Base-by-base conservation (phyloP, 2,888 invertebrate species). In the Melinaea menophilus region DNA sequence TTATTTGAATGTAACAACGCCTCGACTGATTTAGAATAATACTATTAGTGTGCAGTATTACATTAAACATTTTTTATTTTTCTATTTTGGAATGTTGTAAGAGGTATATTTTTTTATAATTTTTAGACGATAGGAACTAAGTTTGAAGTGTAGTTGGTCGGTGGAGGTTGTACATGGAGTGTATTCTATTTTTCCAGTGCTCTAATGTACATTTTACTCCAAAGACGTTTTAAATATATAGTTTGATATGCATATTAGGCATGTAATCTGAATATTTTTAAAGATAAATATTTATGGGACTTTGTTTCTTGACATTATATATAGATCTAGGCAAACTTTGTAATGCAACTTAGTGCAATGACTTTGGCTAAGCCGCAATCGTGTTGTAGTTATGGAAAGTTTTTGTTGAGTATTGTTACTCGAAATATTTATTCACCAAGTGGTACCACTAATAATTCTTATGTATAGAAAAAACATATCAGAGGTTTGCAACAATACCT, bases 1-100 rank as follows among this genome's bases (percentile, higher is more conserved):
- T 82, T 74, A 77, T 78, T 80, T 78, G 74, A 79, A 79, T 80
- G 73, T 80, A 80, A 80, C 78, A 81, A 82, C 78, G 78, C 80
- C 82, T 85, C 83, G 89, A 89, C 89, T 90, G 90, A 90, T 87
- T 88, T 85, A 89, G 87, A 84, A 77, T 86, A 86, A 84, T 81
- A 79, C 68, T 71, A 68, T 78, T 81, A 82, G 82, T 81, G 80
- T 87, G 86, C 90, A 90, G 90, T 90, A 90, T 90, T 90, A 90
- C 85, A 87, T 80, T 81, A 79, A 72, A 72, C 82, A 81, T 81
- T 88, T 86, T 80, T 80, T 81, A 78, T 84, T 88, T 88, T 88
- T 87, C 82, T 87, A 86, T 86, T 80, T 80, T 81, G 73, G 74
- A 78, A 80, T 77, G 71, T 80, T 84, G 74, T 81, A 80, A 84